These are phyloP conservation scores for Polydesmus complanatus DNA, from an alignment of 2,888 invertebrate species.

Conservation along the genomic window DNA sequence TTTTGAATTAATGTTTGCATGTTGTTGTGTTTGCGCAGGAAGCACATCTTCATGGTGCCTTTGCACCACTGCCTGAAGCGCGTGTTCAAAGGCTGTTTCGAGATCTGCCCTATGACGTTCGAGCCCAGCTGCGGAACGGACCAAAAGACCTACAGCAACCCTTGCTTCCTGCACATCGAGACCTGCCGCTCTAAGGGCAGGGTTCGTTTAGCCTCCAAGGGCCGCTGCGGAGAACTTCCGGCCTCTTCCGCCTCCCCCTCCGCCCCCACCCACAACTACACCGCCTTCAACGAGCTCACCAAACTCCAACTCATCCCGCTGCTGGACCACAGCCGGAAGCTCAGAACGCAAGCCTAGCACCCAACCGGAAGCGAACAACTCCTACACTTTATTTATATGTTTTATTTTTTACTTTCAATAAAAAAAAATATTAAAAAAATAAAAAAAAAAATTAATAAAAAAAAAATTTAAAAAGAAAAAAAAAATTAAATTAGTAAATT, in stretches of 20 bases:
- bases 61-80: slow-evolving; percentile 59
- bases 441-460: background rate
- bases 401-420: background rate
- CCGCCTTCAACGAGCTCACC: background rate
- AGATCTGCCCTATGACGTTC: slow-evolving; percentile 71
- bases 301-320: background rate
- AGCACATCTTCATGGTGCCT: slow-evolving; percentile 80
- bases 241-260: background rate
- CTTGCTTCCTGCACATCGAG: slow-evolving; percentile 80
- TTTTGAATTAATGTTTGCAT: no score
- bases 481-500: background rate
- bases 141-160: slow-evolving; percentile 81
- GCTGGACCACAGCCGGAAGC: background rate
- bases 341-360: no score
- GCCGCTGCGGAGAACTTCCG: slow-evolving; percentile 10
- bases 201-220: slow-evolving; percentile 6
- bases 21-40: no score
- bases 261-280: background rate
- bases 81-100: slow-evolving; percentile 65
- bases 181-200: slow-evolving; percentile 43
- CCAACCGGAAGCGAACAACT: no score
- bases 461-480: background rate
- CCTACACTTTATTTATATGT: no score
- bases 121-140: slow-evolving; percentile 90
- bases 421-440: background rate